A percentile compares a stretch with the other conserved stretches of the same genome.
phyloP scores from a whole-genome alignment of 2,888 invertebrate genomes.

The Augiades crinisus region DNA sequence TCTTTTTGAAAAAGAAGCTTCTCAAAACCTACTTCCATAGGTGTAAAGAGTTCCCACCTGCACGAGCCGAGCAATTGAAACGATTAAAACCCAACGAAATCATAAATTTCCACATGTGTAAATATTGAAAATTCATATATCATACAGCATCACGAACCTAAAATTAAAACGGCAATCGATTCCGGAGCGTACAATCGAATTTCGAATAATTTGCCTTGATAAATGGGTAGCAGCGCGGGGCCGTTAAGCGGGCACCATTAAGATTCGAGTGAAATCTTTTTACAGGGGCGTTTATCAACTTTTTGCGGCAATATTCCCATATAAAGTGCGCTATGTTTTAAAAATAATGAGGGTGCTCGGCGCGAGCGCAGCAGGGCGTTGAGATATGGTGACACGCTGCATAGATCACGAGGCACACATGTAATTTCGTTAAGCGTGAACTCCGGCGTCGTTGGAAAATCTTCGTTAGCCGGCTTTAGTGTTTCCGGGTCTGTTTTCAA shows the following conservation, averaged over 20 bases:
- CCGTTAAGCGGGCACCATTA: conserved; percentile 33
- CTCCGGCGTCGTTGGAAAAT: not conserved
- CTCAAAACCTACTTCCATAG: no score
- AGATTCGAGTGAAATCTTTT: conserved; percentile 34
- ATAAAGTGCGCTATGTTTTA: conserved; percentile 58
- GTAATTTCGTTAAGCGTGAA: conserved; percentile 4
- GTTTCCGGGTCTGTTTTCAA: conserved; percentile 12
- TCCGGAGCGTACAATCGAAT: conserved; percentile 21
- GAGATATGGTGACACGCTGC: conserved; percentile 40
- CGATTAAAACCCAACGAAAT: no score
- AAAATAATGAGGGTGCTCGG: conserved; percentile 50
- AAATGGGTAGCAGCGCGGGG: conserved; percentile 31
- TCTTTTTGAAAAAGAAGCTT: no score
- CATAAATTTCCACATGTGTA: not conserved
- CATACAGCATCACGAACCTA: not conserved
- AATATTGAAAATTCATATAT: not conserved
- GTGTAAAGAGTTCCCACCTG: no score
- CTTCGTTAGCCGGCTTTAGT: not conserved
- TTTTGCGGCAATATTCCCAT: conserved; percentile 58
- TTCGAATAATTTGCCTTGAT: conserved; percentile 32
- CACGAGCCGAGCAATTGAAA: no score
- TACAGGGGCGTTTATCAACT: conserved; percentile 38
- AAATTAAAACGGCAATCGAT: conserved; percentile 8
- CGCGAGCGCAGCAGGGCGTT: conserved; percentile 43
- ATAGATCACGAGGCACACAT: conserved; percentile 38